A percentile compares a stretch with the other conserved stretches of the same genome.
Evolutionary conservation across 2,797 vertebrate genomes (phyloP).

Genomic region (Leuciscus waleckii): DNA sequence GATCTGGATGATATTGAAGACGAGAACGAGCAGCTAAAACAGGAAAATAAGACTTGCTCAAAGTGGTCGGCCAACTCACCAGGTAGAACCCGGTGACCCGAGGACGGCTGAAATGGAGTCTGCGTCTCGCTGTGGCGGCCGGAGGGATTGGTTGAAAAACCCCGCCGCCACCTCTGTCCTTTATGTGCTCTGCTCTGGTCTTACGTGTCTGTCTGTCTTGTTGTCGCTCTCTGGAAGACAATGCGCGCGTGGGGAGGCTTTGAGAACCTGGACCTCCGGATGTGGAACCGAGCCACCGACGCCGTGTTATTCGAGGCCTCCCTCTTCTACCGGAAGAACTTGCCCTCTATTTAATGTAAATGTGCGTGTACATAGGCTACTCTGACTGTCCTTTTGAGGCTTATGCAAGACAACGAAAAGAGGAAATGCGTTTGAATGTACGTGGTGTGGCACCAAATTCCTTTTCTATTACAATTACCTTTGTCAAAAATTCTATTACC

Average conservation of each 20-base stretch:
- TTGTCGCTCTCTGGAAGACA: slow-evolving; percentile 49
- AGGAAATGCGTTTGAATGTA: slow-evolving; percentile 72
- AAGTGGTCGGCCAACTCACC: slow-evolving; percentile 98
- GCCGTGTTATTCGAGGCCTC: not conserved
- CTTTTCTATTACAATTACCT: not conserved
- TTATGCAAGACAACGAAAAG: slow-evolving; percentile 50
- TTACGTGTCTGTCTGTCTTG: slow-evolving; percentile 54
- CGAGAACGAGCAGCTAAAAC: slow-evolving; percentile 97
- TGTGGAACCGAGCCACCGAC: slow-evolving; percentile 16
- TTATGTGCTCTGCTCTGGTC: slow-evolving; percentile 55
- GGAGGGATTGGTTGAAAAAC: slow-evolving; percentile 16
- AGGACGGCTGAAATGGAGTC: not conserved
- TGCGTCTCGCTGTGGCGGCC: not conserved
- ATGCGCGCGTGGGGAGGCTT: slow-evolving; percentile 35
- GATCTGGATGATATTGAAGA: slow-evolving; percentile 98
- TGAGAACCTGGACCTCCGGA: slow-evolving; percentile 14
- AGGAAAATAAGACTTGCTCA: slow-evolving; percentile 99
- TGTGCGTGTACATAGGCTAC: slow-evolving; percentile 76
- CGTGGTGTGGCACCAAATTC: slow-evolving; percentile 52
- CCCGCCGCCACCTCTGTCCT: slow-evolving; percentile 9
- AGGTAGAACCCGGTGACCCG: slow-evolving; percentile 84
- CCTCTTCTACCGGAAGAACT: not conserved
- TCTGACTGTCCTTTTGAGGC: slow-evolving; percentile 62
- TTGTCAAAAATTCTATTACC: not conserved
- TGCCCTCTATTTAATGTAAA: slow-evolving; percentile 81